These are phyloP conservation scores for Tauraco erythrolophus DNA, from an alignment of 2,113 vertebrate species.

Conservation along the genomic window DNA sequence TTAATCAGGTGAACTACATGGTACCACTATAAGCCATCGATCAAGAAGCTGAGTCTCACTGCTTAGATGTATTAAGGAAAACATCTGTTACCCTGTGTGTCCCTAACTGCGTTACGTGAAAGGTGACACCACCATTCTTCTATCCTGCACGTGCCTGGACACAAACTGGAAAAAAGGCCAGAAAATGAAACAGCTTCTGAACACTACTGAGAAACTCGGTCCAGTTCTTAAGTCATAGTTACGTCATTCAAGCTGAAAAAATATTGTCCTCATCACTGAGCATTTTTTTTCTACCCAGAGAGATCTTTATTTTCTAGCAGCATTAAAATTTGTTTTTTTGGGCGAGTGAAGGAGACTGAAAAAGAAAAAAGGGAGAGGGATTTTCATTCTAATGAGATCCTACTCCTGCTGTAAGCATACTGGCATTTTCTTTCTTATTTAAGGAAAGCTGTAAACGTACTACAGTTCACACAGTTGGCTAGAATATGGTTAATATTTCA, in stretches of 20 bases:
- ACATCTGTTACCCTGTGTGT: neutral
- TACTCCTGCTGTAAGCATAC: neutral
- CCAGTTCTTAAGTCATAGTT: neutral
- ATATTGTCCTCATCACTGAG: neutral
- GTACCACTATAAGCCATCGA: neutral
- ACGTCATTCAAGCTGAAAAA: neutral
- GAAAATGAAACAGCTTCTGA: neutral
- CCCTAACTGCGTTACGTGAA: neutral
- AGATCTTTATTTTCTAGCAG: neutral
- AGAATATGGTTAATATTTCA: neutral
- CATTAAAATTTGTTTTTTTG: neutral
- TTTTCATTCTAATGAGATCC: neutral
- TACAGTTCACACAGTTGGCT: neutral
- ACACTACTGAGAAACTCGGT: neutral
- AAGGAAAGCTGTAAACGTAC: neutral
- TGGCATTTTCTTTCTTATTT: neutral
- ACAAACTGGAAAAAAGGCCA: neutral
- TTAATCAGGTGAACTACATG: neutral
- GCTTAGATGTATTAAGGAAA: neutral
- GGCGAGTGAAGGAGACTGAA: too few relatives aligned
- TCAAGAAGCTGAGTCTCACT: neutral
- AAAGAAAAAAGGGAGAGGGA: neutral
- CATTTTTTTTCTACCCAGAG: neutral
- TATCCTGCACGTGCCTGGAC: neutral
- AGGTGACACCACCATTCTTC: neutral